Base-by-base conservation (phyloP, 2,888 invertebrate genomes). In the Caprella mutica region DNA sequence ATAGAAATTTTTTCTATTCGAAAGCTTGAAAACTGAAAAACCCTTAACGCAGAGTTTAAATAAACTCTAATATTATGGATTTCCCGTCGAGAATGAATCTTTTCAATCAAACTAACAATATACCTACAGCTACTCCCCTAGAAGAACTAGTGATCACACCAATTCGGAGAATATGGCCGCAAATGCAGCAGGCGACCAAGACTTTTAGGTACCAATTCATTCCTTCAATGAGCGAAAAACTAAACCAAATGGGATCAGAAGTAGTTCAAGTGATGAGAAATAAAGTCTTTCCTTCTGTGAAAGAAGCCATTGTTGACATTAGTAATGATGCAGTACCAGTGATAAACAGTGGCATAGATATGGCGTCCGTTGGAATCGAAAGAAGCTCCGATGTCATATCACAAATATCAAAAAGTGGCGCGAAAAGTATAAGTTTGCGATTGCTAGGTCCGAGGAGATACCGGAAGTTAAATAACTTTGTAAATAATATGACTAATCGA, bases 271-370 rank as follows among this genome's bases (percentile, higher is more conserved):
- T 57, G 5, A 39, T 63, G 4, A 55, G 9, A 21, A 51, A 50
- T n/a, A 50, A 38, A 21, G 51, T 63, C 1, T 39, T 59, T 23
- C 63, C 63, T 8, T 52, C 50, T n/a, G 42, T 63, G 9, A 59
- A 63, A 40, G 63, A 63, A 19, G 33, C 38, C 5, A 33, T 63
- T 1, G 59, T 63, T 30, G 55, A 57, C 21, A 46, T 55, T 26
- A 50, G 59, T 50, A 63, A 63, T 26, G 63, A 59, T n/a, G 63
- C 63, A 5, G 51, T 63, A 9, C 59, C 63, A 5, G 57, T 57
- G 30, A 59, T 63, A 27, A 63, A 63, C 39, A 39, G 40, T 12
- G 63, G 63, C 29, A 51, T 63, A 14, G 63, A 63, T 27, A 55
- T 42, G 40, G 40, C 59, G 9, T 56, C 50, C n/a, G 42, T 48